phyloP scores from a whole-genome alignment of 1,140 invertebrate species.

The Caenorhabditis tropicalis region DNA sequence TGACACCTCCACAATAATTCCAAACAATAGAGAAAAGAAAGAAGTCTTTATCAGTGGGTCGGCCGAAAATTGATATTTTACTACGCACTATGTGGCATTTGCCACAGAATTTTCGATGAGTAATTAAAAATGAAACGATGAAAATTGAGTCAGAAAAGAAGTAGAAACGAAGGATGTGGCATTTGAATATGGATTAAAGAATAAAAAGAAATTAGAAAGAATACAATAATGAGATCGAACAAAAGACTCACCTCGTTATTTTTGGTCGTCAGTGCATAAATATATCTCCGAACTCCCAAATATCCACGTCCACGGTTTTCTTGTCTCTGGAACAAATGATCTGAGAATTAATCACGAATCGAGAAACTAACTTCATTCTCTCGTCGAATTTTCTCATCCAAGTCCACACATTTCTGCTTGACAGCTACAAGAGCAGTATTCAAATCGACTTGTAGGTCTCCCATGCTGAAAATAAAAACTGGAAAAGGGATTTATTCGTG shows the following conservation, averaged over 20 bases:
- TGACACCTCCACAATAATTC: slow-evolving; percentile 2
- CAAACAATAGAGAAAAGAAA: background rate
- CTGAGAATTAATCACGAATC: background rate
- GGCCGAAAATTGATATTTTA: background rate
- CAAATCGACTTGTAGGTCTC: slow-evolving; percentile 29
- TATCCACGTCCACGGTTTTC: slow-evolving; percentile 26
- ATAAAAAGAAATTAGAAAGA: too few species aligned
- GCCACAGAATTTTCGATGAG: background rate
- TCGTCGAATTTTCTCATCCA: slow-evolving; percentile 10
- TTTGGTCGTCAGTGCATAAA: slow-evolving; percentile 26
- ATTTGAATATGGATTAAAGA: too few species aligned
- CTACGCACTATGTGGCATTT: slow-evolving; percentile 27
- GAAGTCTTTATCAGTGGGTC: background rate
- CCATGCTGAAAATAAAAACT: slow-evolving; percentile 9
- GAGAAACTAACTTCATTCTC: slow-evolving; percentile 6
- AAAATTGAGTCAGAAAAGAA: background rate
- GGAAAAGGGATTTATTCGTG: background rate
- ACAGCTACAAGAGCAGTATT: slow-evolving; percentile 9
- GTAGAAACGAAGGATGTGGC: too few species aligned
- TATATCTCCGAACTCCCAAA: slow-evolving; percentile 15
- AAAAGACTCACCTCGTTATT: background rate
- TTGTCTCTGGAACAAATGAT: background rate
- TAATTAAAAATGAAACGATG: background rate
- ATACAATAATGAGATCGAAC: too few species aligned
- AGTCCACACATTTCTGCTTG: slow-evolving; percentile 42